Conservation (phyloP, 2,888 invertebrate species). For the Pristionchus fissidentatus region DNA sequence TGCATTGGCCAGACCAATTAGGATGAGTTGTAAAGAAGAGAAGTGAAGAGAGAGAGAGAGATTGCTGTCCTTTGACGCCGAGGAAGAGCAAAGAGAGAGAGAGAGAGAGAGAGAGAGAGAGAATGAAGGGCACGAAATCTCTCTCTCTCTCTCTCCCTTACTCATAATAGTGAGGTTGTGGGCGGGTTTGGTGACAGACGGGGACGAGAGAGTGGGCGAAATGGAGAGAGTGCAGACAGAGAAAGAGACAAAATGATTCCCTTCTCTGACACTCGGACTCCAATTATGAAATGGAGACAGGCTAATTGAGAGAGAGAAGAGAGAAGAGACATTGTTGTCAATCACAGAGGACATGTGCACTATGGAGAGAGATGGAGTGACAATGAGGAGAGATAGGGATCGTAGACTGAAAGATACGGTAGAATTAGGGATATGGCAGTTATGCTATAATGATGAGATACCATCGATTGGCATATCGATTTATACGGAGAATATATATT, state of each 20-base stretch:
- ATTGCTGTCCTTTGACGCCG: constrained; percentile 33
- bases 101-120: not conserved
- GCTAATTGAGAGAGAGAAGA: constrained; percentile 31
- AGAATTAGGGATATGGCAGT: too few relatives aligned
- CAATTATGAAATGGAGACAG: constrained; percentile 40
- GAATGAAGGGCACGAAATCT: constrained; percentile 29
- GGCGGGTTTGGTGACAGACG: not conserved
- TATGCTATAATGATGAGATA: too few relatives aligned
- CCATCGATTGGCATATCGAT: not conserved
- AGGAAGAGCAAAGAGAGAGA: not conserved
- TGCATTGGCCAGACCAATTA: constrained; percentile 28
- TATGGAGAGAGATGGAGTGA: constrained; percentile 8
- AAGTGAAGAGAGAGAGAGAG: not conserved
- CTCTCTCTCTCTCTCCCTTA: not conserved
- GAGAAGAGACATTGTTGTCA: too few relatives aligned
- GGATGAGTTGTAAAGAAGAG: constrained; percentile 13
- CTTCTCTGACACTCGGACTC: not conserved
- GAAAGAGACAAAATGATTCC: constrained; percentile 2
- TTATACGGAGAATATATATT: too few relatives aligned
- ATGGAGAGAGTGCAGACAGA: not conserved
- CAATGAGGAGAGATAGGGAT: not conserved
- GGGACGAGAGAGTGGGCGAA: not conserved
- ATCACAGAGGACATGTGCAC: constrained; percentile 10
- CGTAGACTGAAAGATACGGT: constrained; percentile 1
- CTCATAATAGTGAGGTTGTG: not conserved